Conservation (phyloP, 1,140 invertebrate genomes). For the Tetramorium alpestre region DNA sequence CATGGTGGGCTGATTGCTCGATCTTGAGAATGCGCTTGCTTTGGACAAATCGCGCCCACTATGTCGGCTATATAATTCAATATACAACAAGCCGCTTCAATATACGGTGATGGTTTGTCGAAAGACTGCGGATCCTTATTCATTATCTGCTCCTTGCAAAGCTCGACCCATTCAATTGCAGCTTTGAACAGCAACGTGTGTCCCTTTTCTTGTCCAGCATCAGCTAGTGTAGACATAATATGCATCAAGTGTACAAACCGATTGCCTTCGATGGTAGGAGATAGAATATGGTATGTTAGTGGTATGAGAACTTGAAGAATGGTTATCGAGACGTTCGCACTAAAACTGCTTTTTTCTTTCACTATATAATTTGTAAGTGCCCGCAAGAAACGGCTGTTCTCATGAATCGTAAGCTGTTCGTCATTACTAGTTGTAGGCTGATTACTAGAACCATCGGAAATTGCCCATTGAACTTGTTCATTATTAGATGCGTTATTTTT, state of each 20-base stretch:
- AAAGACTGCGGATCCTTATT: slow-evolving; percentile 79
- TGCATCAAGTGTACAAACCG: slow-evolving; percentile 94
- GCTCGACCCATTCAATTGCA: slow-evolving; percentile 92
- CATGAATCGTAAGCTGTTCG: slow-evolving; percentile 86
- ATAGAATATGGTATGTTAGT: slow-evolving; percentile 90
- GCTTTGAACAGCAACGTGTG: slow-evolving; percentile 93
- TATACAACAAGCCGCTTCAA: slow-evolving; percentile 93
- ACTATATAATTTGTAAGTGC: slow-evolving; percentile 91
- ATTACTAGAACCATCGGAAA: slow-evolving; percentile 76
- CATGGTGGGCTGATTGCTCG: slow-evolving; percentile 91
- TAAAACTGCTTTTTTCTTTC: slow-evolving; percentile 89
- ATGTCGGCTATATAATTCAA: slow-evolving; percentile 91
- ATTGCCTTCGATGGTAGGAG: slow-evolving; percentile 88
- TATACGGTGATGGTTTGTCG: slow-evolving; percentile 85
- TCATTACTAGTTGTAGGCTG: slow-evolving; percentile 78
- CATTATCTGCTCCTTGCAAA: slow-evolving; percentile 86
- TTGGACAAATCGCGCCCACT: slow-evolving; percentile 87
- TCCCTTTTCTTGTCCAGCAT: slow-evolving; percentile 91
- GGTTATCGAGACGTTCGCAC: slow-evolving; percentile 90
- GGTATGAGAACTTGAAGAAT: slow-evolving; percentile 92
- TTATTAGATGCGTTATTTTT: slow-evolving; percentile 72
- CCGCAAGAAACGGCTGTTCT: slow-evolving; percentile 91
- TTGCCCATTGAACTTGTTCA: slow-evolving; percentile 76
- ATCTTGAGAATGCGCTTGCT: slow-evolving; percentile 82
- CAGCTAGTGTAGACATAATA: slow-evolving; percentile 92